phyloP scores from a whole-genome alignment of 2,888 invertebrate species.

The Orthosia gothica region DNA sequence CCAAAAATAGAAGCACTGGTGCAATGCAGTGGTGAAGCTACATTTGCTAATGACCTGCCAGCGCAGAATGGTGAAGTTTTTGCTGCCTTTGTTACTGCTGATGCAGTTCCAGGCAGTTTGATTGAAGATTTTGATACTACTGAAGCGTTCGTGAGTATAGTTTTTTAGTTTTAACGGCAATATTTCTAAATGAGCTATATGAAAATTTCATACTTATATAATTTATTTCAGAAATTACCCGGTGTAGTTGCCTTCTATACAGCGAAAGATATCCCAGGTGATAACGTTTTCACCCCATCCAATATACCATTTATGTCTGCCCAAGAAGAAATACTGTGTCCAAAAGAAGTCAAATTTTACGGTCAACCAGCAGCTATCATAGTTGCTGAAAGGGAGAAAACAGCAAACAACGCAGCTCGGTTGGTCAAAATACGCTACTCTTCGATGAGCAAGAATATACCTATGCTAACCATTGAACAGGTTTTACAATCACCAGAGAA shows the following conservation, averaged over 20 bases:
- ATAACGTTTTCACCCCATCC: conserved; percentile 88
- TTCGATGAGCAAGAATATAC: conserved; percentile 76
- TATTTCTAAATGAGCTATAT: neutral
- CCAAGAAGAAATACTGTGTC: conserved; percentile 86
- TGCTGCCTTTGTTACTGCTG: conserved; percentile 92
- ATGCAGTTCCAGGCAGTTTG: conserved; percentile 87
- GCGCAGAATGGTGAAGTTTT: conserved; percentile 92
- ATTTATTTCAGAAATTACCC: conserved; percentile 87
- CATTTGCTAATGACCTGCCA: conserved; percentile 93
- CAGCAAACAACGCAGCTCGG: conserved; percentile 91
- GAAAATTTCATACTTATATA: neutral
- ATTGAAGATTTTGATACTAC: conserved; percentile 92
- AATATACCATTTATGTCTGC: conserved; percentile 59
- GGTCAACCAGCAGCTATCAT: conserved; percentile 86
- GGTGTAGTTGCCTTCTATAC: conserved; percentile 93
- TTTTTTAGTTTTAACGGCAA: neutral
- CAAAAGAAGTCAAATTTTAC: conserved; percentile 78
- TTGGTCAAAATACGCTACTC: conserved; percentile 91
- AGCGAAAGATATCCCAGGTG: conserved; percentile 93
- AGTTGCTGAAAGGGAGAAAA: conserved; percentile 90
- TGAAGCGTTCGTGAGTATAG: conserved; percentile 91
- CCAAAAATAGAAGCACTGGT: conserved; percentile 92
- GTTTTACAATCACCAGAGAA: conserved; percentile 74
- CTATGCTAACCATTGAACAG: conserved; percentile 74
- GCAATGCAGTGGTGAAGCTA: conserved; percentile 93